phyloP scores from a whole-genome alignment of 1,140 invertebrate species.

The Nebria ingens region DNA sequence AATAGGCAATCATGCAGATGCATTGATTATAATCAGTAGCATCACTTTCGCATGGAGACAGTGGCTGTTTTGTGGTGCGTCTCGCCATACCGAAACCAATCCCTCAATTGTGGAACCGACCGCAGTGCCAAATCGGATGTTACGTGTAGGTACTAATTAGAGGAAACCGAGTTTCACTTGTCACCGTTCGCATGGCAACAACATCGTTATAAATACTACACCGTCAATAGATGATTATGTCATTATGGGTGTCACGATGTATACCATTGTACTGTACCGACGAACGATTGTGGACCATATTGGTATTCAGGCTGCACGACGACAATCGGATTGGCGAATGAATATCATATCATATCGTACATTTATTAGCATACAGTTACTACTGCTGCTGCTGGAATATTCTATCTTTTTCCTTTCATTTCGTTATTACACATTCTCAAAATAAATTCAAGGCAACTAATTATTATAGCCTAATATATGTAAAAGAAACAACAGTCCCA shows the following conservation, averaged over 20 bases:
- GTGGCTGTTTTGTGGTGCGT: background rate
- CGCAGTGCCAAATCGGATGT: constrained; percentile 1
- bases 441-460: too few species aligned
- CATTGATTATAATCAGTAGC: too few species aligned
- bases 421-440: too few species aligned
- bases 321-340: background rate
- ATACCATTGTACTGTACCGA: background rate
- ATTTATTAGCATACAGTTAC: too few species aligned
- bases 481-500: too few species aligned
- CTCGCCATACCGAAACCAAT: background rate
- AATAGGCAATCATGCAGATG: too few species aligned
- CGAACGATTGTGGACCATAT: background rate
- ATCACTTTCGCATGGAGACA: background rate
- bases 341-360: too few species aligned
- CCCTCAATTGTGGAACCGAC: background rate
- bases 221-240: constrained; percentile 1
- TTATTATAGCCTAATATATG: too few species aligned
- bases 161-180: constrained; percentile 9
- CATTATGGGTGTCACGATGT: background rate
- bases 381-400: too few species aligned
- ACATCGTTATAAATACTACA: background rate
- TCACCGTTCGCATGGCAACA: constrained; percentile 7
- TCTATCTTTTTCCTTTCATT: too few species aligned
- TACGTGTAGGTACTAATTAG: constrained; percentile 7
- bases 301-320: background rate